phyloP scores from a whole-genome alignment of 2,888 invertebrate species.

The Diaprepes abbreviatus region DNA sequence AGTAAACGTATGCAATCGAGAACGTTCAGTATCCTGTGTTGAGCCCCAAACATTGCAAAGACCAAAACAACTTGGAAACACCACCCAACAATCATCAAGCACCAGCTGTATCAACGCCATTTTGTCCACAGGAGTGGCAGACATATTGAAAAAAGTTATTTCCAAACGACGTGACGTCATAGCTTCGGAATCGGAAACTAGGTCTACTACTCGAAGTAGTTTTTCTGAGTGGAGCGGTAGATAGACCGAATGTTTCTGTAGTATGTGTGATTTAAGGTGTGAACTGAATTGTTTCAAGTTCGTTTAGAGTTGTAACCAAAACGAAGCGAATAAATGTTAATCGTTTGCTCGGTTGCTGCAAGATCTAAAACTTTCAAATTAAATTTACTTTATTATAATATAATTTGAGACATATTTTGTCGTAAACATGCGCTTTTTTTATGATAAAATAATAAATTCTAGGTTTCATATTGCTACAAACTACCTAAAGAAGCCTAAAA shows the following conservation, averaged over 20 bases:
- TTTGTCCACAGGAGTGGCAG: constrained; percentile 64
- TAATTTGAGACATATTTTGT: no score
- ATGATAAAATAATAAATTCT: no score
- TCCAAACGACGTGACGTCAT: constrained; percentile 64
- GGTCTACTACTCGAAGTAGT: constrained; percentile 59
- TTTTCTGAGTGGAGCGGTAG: constrained; percentile 64
- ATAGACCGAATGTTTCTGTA: constrained; percentile 7
- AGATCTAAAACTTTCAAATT: no score
- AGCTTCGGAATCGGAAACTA: constrained; percentile 57
- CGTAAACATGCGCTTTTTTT: no score
- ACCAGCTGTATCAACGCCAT: constrained; percentile 66
- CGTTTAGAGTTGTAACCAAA: no score
- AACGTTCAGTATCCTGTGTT: constrained; percentile 62
- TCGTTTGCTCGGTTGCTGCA: no score
- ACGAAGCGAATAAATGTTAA: no score
- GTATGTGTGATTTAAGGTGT: background rate
- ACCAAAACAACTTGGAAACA: constrained; percentile 58
- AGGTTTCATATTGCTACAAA: no score
- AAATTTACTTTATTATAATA: no score
- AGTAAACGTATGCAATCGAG: constrained; percentile 51
- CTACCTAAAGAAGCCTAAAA: no score
- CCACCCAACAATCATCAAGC: constrained; percentile 60
- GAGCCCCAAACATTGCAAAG: constrained; percentile 61
- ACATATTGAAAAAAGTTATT: constrained; percentile 66
- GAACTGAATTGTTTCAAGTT: background rate